Evolutionary conservation across 1,140 invertebrate species (phyloP), one percentile per base, ranked within the genome.

Genomic region (Thaumatotibia leucotreta): DNA sequence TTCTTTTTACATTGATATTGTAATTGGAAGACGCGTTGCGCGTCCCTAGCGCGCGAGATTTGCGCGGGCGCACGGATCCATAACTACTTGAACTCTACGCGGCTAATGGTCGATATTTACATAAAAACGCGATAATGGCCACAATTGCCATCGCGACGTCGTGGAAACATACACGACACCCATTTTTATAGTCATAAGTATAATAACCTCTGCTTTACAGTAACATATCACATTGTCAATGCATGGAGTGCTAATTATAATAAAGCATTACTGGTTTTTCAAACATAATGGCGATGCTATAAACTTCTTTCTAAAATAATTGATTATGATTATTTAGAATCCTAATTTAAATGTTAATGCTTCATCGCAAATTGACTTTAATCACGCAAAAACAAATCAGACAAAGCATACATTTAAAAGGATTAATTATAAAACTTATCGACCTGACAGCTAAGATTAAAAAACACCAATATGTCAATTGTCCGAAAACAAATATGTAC

Each of bases 51-150:
- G 50, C 64, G 31, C 14, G 76, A 79, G 77, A 78, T 81, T 75
- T 79, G 77, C 79, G 79, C 78, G 76, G 72, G 77, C 74, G 77
- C 77, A 77, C 77, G 69, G 39, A 11, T 58, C 49, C 70, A 82
- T 83, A 81, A 86, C 80, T 83, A 84, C 75, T 64, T 79, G 66
- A 52, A 54, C 61, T 62, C 50, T 68, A 68, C 58, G 71, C 71
- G 39, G 68, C 73, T 79, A 82, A 80, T 78, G 74, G 70, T 69
- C 69, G 58, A 66, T 58, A 87, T 87, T 87, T 75, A 74, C 84
- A 87, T 87, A 87, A 84, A 84, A 83, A 74, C 67, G 80, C 77
- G 65, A 87, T 87, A 84, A 85, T 77, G 70, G 67, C 64, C 72
- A 80, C 83, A 85, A 82, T 85, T 82, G 80, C 77, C 61, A 67